A percentile compares a stretch with the other conserved stretches of the same genome.
These are phyloP conservation scores for Drosophila incognita DNA, from an alignment of 2,888 invertebrate genomes.

Conservation along the genomic window DNA sequence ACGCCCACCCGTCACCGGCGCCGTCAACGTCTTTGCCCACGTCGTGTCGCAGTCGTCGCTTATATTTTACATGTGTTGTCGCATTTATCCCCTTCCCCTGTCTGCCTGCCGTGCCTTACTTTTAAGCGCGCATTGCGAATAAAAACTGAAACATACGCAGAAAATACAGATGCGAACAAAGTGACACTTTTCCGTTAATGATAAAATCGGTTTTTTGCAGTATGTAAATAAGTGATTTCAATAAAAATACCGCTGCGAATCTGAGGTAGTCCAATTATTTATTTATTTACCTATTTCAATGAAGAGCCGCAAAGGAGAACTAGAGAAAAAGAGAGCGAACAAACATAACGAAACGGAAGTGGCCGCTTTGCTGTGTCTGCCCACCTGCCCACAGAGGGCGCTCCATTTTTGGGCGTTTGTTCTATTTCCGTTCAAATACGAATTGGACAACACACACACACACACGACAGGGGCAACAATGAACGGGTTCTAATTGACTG, in stretches of 20 bases:
- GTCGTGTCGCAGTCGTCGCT: conserved; percentile 21
- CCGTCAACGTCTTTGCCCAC: conserved; percentile 38
- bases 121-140: conserved; percentile 16
- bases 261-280: conserved; percentile 37
- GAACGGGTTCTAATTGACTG: conserved; percentile 74
- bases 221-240: conserved; percentile 46
- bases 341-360: conserved; percentile 45
- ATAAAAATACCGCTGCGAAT: conserved; percentile 27
- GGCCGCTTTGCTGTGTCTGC: conserved; percentile 35
- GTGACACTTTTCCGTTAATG: conserved; percentile 45
- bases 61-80: conserved; percentile 67
- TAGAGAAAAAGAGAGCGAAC: background rate
- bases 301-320: background rate
- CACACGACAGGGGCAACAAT: conserved; percentile 35
- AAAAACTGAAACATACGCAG: conserved; percentile 8
- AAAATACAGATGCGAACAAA: conserved; percentile 29
- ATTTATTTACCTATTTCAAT: conserved; percentile 25
- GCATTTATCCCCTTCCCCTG: conserved; percentile 46
- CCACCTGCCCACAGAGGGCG: conserved; percentile 62
- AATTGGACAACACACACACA: conserved; percentile 44
- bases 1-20: conserved; percentile 50
- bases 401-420: conserved; percentile 61
- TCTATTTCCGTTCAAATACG: conserved; percentile 61
- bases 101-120: conserved; percentile 2
- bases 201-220: conserved; percentile 25